Conservation (phyloP, 1,140 invertebrate genomes). For the Pantala flavescens region DNA sequence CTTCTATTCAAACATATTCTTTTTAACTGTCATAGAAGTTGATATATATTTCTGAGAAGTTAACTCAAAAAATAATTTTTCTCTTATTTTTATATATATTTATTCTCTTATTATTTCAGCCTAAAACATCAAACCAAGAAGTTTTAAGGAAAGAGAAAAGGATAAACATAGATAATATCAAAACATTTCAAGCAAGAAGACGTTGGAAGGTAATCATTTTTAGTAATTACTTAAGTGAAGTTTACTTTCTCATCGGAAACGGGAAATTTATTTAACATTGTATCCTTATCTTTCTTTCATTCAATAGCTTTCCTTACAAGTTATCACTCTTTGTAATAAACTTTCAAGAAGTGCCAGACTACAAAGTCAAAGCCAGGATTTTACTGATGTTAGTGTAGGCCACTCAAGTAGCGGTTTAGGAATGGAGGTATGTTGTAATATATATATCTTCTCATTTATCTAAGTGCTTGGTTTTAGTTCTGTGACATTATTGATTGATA, state of each 20-base stretch:
- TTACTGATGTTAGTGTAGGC: not conserved
- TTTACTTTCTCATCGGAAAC: not conserved
- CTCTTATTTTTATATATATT: no score
- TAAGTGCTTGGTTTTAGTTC: no score
- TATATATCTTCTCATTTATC: not conserved
- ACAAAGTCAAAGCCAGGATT: slow-evolving; percentile 22
- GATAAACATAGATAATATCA: slow-evolving; percentile 41
- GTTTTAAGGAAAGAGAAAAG: slow-evolving; percentile 29
- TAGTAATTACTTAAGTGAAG: not conserved
- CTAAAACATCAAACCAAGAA: slow-evolving; percentile 30
- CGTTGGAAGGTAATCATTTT: slow-evolving; percentile 37
- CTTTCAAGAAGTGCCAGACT: slow-evolving; percentile 30
- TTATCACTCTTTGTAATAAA: slow-evolving; percentile 37
- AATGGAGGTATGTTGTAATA: not conserved
- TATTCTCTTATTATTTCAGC: slow-evolving; percentile 26
- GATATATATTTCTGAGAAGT: no score
- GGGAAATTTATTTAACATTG: not conserved
- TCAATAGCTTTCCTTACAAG: slow-evolving; percentile 35
- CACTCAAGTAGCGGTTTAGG: slow-evolving; percentile 2
- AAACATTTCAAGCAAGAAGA: slow-evolving; percentile 38
- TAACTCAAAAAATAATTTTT: no score
- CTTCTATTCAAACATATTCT: no score
- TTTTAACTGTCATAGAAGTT: no score
- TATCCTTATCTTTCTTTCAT: slow-evolving; percentile 15
- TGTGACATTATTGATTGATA: no score